phyloP scores from a whole-genome alignment of 1,140 invertebrate species.

The Leptinotarsa lineolata region DNA sequence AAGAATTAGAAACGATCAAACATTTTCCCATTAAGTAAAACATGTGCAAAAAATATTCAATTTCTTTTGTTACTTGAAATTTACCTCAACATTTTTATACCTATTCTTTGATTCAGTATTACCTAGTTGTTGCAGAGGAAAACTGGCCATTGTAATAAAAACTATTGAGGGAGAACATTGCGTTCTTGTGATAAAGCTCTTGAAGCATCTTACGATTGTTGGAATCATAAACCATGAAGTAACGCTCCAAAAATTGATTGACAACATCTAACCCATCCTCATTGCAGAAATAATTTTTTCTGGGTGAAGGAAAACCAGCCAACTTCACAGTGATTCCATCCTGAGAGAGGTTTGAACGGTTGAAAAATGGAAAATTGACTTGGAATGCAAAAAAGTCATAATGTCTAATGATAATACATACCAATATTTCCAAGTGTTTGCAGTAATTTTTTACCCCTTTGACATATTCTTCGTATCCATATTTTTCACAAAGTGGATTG shows the following conservation, averaged over 20 bases:
- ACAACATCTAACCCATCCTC: slow-evolving; percentile 68
- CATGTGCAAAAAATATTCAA: too few species aligned
- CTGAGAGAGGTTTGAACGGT: slow-evolving; percentile 54
- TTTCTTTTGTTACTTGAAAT: too few species aligned
- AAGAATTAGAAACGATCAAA: too few species aligned
- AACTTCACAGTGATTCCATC: slow-evolving; percentile 73
- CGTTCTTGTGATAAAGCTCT: slow-evolving; percentile 83
- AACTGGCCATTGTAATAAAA: slow-evolving; percentile 57
- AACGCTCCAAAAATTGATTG: slow-evolving; percentile 78
- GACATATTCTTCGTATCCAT: slow-evolving; percentile 72
- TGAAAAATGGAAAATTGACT: too few species aligned
- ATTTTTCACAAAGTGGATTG: slow-evolving; percentile 79
- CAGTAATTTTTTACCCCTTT: slow-evolving; percentile 60
- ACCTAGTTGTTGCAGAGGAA: slow-evolving; percentile 45
- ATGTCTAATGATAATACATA: slow-evolving; percentile 29
- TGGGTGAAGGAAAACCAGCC: slow-evolving; percentile 62
- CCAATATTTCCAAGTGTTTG: slow-evolving; percentile 46
- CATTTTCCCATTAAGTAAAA: too few species aligned
- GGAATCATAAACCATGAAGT: slow-evolving; percentile 82
- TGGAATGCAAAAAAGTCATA: background rate
- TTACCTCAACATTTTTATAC: too few species aligned
- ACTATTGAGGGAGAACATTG: slow-evolving; percentile 72
- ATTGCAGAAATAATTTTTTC: slow-evolving; percentile 71
- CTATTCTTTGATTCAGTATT: slow-evolving; percentile 14
- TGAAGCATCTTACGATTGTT: slow-evolving; percentile 73